Percentiles rank a stretch among this genome's conserved stretches.
Evolutionary conservation across 2,113 vertebrate species (phyloP).

Genomic region (Laticauda colubrina): DNA sequence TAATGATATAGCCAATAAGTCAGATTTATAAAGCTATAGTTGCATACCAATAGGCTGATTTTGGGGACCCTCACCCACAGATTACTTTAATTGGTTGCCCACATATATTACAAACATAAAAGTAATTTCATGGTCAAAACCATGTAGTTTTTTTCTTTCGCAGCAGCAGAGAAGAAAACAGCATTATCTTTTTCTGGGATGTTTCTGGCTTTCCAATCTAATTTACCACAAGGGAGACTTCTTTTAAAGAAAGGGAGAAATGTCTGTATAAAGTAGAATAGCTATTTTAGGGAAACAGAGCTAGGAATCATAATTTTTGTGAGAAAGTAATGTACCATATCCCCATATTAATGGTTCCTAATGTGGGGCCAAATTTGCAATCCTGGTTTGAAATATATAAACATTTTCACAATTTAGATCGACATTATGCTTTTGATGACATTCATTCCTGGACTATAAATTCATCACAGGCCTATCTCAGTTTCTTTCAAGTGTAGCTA

Average conservation of each 20-base stretch:
- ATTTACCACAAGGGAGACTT: background rate
- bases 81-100: background rate
- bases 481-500: background rate
- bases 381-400: background rate
- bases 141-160: background rate
- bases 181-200: background rate
- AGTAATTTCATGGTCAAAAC: background rate
- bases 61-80: background rate
- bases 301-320: background rate
- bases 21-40: background rate
- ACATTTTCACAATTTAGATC: background rate
- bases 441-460: background rate
- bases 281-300: background rate
- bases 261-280: background rate
- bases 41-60: background rate
- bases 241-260: background rate
- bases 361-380: background rate
- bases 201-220: background rate
- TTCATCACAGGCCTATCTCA: background rate
- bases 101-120: background rate
- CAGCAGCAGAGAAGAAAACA: background rate
- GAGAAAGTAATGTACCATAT: background rate
- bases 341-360: background rate
- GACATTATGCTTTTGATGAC: background rate
- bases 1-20: background rate